phyloP scores from a whole-genome alignment of 2,797 vertebrate genomes.

The Urosaurus nigricauda region DNA sequence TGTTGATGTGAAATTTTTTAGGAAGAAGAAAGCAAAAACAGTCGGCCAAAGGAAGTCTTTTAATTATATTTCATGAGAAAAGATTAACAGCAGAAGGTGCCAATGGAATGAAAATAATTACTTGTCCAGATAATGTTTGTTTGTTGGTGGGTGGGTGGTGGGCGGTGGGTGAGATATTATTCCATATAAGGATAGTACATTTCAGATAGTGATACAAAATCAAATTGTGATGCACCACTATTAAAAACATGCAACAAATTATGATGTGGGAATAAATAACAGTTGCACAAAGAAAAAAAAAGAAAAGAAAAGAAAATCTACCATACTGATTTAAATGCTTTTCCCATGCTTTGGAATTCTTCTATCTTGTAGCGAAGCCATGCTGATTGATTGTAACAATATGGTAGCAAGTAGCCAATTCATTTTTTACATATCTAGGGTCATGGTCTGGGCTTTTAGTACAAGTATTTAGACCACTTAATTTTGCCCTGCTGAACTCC shows the following conservation, averaged over 20 bases:
- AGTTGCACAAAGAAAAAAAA: conserved; percentile 29
- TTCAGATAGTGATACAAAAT: conserved; percentile 51
- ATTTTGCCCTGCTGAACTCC: conserved; percentile 66
- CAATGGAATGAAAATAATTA: conserved; percentile 72
- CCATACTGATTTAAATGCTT: conserved; percentile 44
- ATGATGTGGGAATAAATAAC: conserved; percentile 57
- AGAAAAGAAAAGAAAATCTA: conserved; percentile 11
- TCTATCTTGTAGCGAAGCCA: conserved; percentile 55
- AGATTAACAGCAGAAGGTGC: conserved; percentile 74
- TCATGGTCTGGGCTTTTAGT: conserved; percentile 63
- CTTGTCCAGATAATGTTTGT: conserved; percentile 63
- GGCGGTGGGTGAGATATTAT: too few species aligned
- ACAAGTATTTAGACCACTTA: conserved; percentile 68
- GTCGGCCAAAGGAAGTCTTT: conserved; percentile 77
- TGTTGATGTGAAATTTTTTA: conserved; percentile 78
- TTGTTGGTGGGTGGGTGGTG: conserved; percentile 36
- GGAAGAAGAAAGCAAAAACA: conserved; percentile 56
- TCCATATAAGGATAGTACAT: conserved; percentile 53
- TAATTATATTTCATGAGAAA: conserved; percentile 73
- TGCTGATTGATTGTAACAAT: conserved; percentile 64
- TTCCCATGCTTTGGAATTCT: conserved; percentile 33
- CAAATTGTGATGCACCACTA: conserved; percentile 64
- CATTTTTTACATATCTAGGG: conserved; percentile 76
- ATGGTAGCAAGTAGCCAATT: conserved; percentile 59
- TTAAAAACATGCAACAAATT: conserved; percentile 66